Percentiles rank a stretch among this genome's conserved stretches.
phyloP scores from a whole-genome alignment of 2,113 vertebrate species.

The Sclerurus mexicanus region DNA sequence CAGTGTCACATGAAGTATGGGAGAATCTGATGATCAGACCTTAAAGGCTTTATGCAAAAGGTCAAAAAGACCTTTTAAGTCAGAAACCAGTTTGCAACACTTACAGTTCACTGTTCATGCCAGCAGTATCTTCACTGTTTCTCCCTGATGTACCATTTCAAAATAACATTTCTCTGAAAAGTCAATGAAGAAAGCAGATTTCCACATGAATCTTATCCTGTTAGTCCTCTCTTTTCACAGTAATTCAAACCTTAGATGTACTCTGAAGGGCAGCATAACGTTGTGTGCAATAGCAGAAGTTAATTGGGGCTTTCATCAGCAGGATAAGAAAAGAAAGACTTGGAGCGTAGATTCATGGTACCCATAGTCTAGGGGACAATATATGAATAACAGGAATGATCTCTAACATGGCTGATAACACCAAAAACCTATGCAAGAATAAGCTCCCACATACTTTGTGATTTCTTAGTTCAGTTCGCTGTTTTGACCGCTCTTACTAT shows the following conservation, averaged over 20 bases:
- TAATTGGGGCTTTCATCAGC: neutral
- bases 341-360: neutral
- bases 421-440: neutral
- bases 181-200: neutral
- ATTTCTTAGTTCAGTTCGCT: neutral
- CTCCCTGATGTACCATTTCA: neutral
- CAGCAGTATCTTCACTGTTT: neutral
- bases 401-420: neutral
- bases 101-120: neutral
- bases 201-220: neutral
- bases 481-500: neutral
- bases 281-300: neutral
- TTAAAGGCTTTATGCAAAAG: neutral
- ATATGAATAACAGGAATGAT: neutral
- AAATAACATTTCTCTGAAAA: neutral
- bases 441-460: neutral
- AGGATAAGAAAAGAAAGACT: neutral
- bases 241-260: neutral
- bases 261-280: neutral
- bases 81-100: neutral
- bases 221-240: neutral
- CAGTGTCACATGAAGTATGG: neutral
- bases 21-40: neutral
- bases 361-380: neutral
- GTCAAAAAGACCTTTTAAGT: neutral